Evolutionary conservation across 1,140 invertebrate genomes (phyloP).

Genomic region (Drosophila navojoa): DNA sequence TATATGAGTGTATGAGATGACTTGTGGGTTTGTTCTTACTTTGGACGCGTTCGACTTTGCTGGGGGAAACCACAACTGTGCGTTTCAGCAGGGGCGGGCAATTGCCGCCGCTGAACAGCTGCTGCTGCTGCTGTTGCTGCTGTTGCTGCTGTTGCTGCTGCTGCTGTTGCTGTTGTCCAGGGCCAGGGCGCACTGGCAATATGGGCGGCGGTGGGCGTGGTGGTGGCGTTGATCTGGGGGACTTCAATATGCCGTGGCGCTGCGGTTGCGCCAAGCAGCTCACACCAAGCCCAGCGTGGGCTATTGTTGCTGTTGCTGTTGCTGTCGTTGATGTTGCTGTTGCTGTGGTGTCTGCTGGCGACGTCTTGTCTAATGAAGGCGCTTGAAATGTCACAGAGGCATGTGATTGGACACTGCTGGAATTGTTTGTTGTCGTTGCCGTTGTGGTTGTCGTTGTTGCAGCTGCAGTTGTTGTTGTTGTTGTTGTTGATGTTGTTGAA

Average conservation of each 20-base stretch:
- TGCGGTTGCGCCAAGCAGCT: conserved; percentile 40
- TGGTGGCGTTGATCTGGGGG: conserved; percentile 64
- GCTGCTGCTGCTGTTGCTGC: conserved; percentile 7
- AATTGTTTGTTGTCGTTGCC: conserved; percentile 35
- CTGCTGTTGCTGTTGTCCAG: conserved; percentile 34
- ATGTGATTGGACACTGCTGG: conserved; percentile 59
- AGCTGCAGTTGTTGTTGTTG: conserved; percentile 30
- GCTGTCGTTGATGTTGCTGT: conserved; percentile 24
- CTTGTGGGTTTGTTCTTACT: conserved; percentile 70
- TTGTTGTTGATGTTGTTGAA: conserved; percentile 23
- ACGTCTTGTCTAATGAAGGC: conserved; percentile 60
- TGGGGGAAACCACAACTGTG: conserved; percentile 49
- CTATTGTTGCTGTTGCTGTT: conserved; percentile 44
- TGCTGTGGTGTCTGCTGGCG: conserved; percentile 25
- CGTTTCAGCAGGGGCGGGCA: conserved; percentile 51
- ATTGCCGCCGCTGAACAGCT: conserved; percentile 15
- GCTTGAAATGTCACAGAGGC: conserved; percentile 68
- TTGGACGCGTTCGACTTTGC: conserved; percentile 67
- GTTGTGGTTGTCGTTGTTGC: conserved; percentile 26
- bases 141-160: conserved; percentile 20
- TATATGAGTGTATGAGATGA: conserved; percentile 36
- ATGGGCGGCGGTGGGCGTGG: conserved; percentile 61
- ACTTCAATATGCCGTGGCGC: conserved; percentile 59
- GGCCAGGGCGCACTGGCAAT: conserved; percentile 55
- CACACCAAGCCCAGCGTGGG: conserved; percentile 49